Evolutionary conservation across 2,113 vertebrate species (phyloP).

Genomic region (Oryzias curvinotus): DNA sequence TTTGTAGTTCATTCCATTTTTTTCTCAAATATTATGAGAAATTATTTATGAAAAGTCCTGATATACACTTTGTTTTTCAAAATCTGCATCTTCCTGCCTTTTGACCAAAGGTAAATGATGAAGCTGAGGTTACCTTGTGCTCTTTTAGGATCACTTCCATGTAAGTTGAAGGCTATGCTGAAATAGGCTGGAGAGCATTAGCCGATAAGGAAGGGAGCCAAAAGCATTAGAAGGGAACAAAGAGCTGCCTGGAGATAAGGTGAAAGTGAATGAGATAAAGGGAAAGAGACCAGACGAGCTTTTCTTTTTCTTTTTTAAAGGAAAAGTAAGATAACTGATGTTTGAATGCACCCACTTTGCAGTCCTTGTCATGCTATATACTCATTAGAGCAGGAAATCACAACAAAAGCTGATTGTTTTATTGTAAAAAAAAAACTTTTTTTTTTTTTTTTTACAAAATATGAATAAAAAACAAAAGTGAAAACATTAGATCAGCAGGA

Average conservation of each 20-base stretch:
- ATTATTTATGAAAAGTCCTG: background rate
- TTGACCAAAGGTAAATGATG: conserved; percentile 7
- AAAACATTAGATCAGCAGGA: conserved; percentile 33
- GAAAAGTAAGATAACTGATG: background rate
- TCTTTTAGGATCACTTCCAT: conserved; percentile 27
- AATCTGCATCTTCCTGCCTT: conserved; percentile 14
- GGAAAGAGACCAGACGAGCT: conserved; percentile 9
- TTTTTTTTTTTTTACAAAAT: conserved; percentile 11
- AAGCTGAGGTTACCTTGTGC: conserved; percentile 7
- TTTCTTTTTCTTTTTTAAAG: background rate
- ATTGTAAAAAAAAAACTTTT: background rate
- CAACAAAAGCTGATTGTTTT: background rate
- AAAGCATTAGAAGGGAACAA: conserved; percentile 22
- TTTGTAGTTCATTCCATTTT: conserved; percentile 5
- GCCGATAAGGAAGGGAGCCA: conserved; percentile 49
- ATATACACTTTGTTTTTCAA: conserved; percentile 10
- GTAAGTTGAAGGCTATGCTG: conserved; percentile 21
- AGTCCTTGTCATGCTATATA: background rate
- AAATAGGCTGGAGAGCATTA: conserved; percentile 24
- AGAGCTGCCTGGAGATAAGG: conserved; percentile 24
- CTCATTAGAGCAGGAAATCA: background rate
- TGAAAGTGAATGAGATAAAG: conserved; percentile 38
- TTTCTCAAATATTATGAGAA: background rate
- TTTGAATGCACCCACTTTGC: background rate
- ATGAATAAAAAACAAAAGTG: conserved; percentile 37